Conservation (phyloP, 2,113 vertebrate species). For the Gambusia holbrooki region DNA sequence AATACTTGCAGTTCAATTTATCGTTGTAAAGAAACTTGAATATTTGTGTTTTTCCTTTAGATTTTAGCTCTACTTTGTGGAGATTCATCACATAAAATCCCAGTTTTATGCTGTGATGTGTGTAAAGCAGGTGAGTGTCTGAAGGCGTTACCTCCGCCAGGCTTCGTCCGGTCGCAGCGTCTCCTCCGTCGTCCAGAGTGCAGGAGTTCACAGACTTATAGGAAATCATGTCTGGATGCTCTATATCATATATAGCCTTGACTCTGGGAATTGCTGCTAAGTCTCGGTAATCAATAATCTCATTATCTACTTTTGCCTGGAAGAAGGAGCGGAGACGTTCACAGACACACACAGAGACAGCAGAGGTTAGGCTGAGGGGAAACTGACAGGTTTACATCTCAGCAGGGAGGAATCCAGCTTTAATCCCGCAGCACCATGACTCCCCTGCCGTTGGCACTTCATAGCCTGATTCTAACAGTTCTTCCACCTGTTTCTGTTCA, state of each 20-base stretch:
- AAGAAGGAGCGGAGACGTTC: slow-evolving; percentile 54
- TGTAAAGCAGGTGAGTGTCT: no score
- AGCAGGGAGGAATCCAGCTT: slow-evolving; percentile 49
- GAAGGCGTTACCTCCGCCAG: slow-evolving; percentile 88
- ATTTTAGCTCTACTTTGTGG: background rate
- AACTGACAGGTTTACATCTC: slow-evolving; percentile 45
- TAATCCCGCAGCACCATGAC: slow-evolving; percentile 39
- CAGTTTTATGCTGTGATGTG: background rate
- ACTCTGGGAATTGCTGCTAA: slow-evolving; percentile 99
- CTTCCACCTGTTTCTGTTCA: background rate
- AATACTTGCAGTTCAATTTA: no score
- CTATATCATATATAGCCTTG: slow-evolving; percentile 99
- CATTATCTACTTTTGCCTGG: slow-evolving; percentile 99
- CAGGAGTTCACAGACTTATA: slow-evolving; percentile 89
- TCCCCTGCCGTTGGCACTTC: slow-evolving; percentile 26
- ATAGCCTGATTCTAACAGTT: background rate
- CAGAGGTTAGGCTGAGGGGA: slow-evolving; percentile 27
- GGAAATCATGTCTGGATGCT: slow-evolving; percentile 96
- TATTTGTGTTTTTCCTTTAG: background rate
- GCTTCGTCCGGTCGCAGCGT: slow-evolving; percentile 86
- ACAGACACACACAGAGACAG: slow-evolving; percentile 24
- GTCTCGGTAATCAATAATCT: slow-evolving; percentile 98
- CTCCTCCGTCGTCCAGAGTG: slow-evolving; percentile 82
- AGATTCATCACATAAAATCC: background rate
- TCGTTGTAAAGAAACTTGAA: no score